These are phyloP conservation scores for Paramisgurnus dabryanus DNA, from an alignment of 2,113 vertebrate species.

Conservation along the genomic window DNA sequence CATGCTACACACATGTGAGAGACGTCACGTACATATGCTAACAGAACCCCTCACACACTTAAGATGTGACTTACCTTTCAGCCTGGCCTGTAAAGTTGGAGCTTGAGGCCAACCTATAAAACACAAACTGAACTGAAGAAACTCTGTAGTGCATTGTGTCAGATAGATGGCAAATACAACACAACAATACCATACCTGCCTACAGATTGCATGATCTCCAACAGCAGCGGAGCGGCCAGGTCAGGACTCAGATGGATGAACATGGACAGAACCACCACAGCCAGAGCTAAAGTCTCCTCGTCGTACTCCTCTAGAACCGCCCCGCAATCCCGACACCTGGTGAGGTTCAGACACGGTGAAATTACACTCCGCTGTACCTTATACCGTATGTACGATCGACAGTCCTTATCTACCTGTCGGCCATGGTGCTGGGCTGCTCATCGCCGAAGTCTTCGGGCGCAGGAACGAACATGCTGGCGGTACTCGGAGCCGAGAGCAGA, in stretches of 20 bases:
- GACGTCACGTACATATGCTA: neutral
- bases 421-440: slow-evolving; percentile 92
- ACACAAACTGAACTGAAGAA: slow-evolving; percentile 52
- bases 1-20: slow-evolving; percentile 77
- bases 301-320: slow-evolving; percentile 97
- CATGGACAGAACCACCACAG: slow-evolving; percentile 94
- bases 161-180: no score
- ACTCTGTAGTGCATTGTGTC: slow-evolving; percentile 56
- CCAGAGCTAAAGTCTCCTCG: slow-evolving; percentile 92
- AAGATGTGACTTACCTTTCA: slow-evolving; percentile 83
- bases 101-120: slow-evolving; percentile 89
- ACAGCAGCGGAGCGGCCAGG: slow-evolving; percentile 90
- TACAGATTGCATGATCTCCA: slow-evolving; percentile 99
- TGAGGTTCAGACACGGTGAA: neutral
- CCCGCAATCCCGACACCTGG: slow-evolving; percentile 94
- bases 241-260: slow-evolving; percentile 97
- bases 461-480: slow-evolving; percentile 97
- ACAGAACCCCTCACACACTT: neutral
- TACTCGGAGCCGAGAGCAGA: slow-evolving; percentile 93
- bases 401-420: slow-evolving; percentile 84
- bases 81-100: slow-evolving; percentile 94
- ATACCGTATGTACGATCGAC: neutral
- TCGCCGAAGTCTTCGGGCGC: slow-evolving; percentile 97
- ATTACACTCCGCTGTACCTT: neutral
- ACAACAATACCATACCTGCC: slow-evolving; percentile 80